Percentiles rank a stretch among this genome's conserved stretches.
phyloP scores from a whole-genome alignment of 2,888 invertebrate species.

The Papilio gigon region DNA sequence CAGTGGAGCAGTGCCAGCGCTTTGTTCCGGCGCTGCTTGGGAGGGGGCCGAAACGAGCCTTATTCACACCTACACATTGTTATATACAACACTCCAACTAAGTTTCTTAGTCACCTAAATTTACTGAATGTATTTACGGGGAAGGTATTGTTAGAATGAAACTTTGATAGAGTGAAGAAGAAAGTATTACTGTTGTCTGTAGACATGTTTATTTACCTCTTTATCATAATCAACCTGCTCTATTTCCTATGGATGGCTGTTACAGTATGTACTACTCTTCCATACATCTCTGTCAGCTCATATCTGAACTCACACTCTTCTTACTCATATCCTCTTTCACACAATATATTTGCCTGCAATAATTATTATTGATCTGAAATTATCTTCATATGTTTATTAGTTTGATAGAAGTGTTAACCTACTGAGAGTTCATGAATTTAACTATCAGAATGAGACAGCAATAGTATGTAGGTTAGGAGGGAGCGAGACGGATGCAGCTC shows the following conservation, averaged over 20 bases:
- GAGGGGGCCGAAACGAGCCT: conserved; percentile 38
- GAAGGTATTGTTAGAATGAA: too few relatives aligned
- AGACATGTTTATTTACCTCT: too few relatives aligned
- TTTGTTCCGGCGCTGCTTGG: conserved; percentile 35
- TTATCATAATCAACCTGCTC: too few relatives aligned
- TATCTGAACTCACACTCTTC: too few relatives aligned
- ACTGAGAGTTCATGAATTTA: conserved; percentile 71
- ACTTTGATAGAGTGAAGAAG: too few relatives aligned
- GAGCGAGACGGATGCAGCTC: conserved; percentile 54
- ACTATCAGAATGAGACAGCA: conserved; percentile 53
- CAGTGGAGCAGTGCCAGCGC: conserved; percentile 36
- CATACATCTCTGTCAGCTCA: too few relatives aligned
- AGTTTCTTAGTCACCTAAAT: conserved; percentile 4
- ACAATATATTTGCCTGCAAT: too few relatives aligned
- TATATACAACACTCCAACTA: conserved; percentile 16
- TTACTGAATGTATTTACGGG: conserved; percentile 4
- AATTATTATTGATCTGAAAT: background rate
- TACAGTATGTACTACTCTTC: too few relatives aligned
- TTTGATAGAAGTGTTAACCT: conserved; percentile 68
- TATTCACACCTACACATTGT: conserved; percentile 36
- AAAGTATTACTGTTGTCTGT: too few relatives aligned
- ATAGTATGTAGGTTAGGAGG: conserved; percentile 48
- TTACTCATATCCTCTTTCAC: too few relatives aligned
- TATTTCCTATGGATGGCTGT: too few relatives aligned
- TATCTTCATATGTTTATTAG: conserved; percentile 46